Conservation (phyloP, 2,797 vertebrate genomes). For the Acridotheres tristis region DNA sequence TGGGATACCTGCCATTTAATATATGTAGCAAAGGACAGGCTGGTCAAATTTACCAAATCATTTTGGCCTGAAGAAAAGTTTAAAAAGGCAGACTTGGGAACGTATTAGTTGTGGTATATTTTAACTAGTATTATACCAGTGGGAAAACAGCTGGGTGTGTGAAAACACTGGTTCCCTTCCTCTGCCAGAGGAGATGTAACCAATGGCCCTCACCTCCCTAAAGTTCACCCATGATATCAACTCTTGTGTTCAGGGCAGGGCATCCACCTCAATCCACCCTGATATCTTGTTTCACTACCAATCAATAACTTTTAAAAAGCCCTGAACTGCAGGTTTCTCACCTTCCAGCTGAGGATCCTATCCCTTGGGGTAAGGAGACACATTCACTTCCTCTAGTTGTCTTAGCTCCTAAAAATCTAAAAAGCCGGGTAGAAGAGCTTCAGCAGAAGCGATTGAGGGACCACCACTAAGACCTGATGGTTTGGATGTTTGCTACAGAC, state of each 20-base stretch:
- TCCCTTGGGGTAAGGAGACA: background rate
- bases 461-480: fast-evolving
- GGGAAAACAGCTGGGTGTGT: background rate
- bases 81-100: background rate
- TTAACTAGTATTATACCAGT: background rate
- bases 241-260: background rate
- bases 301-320: background rate
- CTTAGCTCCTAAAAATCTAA: background rate
- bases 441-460: background rate
- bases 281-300: background rate
- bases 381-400: background rate
- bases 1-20: background rate
- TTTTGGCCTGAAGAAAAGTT: background rate
- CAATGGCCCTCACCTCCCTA: background rate
- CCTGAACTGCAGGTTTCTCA: background rate
- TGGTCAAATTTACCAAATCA: background rate
- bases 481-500: background rate
- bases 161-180: background rate
- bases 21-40: background rate
- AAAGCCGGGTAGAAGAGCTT: background rate
- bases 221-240: background rate
- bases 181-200: background rate
- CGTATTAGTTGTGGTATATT: background rate
- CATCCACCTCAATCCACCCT: background rate
- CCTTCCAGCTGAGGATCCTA: background rate